Evolutionary conservation across 2,113 vertebrate genomes (phyloP).

Genomic region (Xerus inauris): DNA sequence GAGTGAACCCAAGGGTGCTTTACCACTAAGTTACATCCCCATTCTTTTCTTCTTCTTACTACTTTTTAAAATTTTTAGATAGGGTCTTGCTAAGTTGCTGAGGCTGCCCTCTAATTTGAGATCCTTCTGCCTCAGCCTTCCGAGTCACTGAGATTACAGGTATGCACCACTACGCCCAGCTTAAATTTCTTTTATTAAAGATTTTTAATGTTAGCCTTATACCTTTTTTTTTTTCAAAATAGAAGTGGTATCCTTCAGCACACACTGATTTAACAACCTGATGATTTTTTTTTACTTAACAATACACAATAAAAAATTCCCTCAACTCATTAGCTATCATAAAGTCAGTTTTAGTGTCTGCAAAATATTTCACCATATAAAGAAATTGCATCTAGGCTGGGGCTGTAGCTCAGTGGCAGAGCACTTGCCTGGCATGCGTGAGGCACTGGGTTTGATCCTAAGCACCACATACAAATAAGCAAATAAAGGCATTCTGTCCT

Average conservation of each 20-base stretch:
- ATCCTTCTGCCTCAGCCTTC: neutral
- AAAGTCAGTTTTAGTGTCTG: neutral
- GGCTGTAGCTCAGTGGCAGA: too few species aligned
- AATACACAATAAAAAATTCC: neutral
- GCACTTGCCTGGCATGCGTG: too few species aligned
- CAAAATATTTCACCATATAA: neutral
- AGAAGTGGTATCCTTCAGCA: neutral
- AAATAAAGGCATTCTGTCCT: too few species aligned
- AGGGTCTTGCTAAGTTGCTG: neutral
- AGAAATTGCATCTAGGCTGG: slow-evolving; percentile 41
- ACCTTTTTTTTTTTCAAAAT: neutral
- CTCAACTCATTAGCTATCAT: neutral
- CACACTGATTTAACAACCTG: neutral
- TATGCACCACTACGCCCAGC: neutral
- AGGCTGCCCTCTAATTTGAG: neutral
- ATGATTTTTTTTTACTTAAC: neutral
- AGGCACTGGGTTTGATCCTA: too few species aligned
- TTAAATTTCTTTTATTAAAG: neutral
- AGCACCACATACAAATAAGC: too few species aligned
- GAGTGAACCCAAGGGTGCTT: neutral
- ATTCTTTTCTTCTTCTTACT: neutral
- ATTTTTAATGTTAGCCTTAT: neutral
- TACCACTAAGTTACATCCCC: neutral
- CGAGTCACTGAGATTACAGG: neutral
- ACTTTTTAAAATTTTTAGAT: neutral